Evolutionary conservation across 1,140 invertebrate species (phyloP).

Genomic region (Zaprionus tsacasi): DNA sequence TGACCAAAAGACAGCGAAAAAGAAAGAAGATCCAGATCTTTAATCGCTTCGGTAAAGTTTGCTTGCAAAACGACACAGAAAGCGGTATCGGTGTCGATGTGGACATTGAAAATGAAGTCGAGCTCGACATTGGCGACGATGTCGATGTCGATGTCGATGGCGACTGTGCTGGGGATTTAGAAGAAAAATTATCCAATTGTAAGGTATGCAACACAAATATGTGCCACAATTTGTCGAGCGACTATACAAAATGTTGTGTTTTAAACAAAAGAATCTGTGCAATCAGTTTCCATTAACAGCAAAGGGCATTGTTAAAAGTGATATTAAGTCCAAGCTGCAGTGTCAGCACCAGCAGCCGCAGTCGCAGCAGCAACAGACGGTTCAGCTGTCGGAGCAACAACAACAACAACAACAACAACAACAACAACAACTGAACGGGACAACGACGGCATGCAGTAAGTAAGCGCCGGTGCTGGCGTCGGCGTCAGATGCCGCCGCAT

Average conservation of each 20-base stretch:
- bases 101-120: constrained; percentile 8
- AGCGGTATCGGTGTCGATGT: constrained; percentile 2
- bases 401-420: constrained; percentile 3
- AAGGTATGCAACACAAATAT: constrained; percentile 2
- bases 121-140: not conserved
- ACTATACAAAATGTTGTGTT: not conserved
- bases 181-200: not conserved
- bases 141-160: too few relatives aligned
- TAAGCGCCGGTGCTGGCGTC: constrained; percentile 19
- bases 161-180: not conserved
- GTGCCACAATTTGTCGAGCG: not conserved
- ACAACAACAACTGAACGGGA: not conserved
- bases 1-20: constrained; percentile 36
- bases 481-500: constrained; percentile 28
- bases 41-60: constrained; percentile 15
- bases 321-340: constrained; percentile 7
- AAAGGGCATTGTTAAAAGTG: constrained; percentile 15
- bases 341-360: not conserved
- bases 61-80: constrained; percentile 8
- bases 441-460: constrained; percentile 25
- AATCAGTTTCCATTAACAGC: not conserved
- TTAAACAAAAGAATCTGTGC: not conserved
- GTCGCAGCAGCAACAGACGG: not conserved
- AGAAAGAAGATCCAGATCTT: constrained; percentile 22
- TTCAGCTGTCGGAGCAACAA: not conserved